Percentiles rank a stretch among this genome's conserved stretches.
Conservation (phyloP, 2,113 vertebrate species). For the Strix uralensis region DNA sequence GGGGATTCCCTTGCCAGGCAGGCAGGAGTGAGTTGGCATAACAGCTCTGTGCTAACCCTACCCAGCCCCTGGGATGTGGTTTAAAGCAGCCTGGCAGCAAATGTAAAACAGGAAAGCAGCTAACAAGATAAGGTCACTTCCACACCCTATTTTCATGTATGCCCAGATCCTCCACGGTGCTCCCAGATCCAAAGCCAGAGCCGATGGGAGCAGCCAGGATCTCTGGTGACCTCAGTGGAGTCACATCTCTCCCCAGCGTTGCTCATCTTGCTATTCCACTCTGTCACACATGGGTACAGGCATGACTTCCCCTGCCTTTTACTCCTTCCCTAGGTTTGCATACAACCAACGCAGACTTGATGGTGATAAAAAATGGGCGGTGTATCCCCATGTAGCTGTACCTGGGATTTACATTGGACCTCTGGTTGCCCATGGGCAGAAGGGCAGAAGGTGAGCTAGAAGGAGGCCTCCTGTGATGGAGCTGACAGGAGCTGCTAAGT, state of each 20-base stretch:
- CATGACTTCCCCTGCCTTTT: background rate
- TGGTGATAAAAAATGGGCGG: background rate
- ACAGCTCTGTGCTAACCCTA: background rate
- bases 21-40: background rate
- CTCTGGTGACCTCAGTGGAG: background rate
- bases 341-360: background rate
- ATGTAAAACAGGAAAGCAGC: background rate
- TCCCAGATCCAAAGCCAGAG: background rate
- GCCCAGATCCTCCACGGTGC: background rate
- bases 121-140: background rate
- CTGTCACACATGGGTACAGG: background rate
- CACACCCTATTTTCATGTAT: background rate
- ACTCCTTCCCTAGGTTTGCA: background rate
- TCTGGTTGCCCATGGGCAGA: background rate
- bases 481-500: background rate
- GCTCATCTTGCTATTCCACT: background rate
- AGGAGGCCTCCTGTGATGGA: background rate
- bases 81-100: background rate
- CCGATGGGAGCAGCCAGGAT: fast-evolving
- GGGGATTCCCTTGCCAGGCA: background rate
- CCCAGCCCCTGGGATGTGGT: background rate
- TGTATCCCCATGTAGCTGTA: fast-evolving
- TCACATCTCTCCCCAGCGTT: background rate
- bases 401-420: background rate
- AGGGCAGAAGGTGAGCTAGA: background rate